Evolutionary conservation across 2,113 vertebrate species (phyloP), one percentile per base, ranked within the genome.

Genomic region (Onychostoma macrolepis): DNA sequence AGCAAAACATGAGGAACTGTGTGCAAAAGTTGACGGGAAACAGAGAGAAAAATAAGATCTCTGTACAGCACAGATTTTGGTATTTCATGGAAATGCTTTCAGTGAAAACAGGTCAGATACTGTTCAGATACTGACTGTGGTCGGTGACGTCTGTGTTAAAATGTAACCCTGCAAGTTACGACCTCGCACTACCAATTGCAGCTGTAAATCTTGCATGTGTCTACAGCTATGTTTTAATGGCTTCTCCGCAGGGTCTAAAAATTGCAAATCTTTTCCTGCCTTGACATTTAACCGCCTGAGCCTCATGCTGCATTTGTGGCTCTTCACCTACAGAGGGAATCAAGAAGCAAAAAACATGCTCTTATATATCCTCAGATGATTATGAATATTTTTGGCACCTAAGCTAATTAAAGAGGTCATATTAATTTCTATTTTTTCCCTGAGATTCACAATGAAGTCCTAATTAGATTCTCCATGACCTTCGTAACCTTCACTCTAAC

Each of bases 1-100:
- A 99, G 97, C 93, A 98, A 97, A 96, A 99, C 96, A 91, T 99
- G 97, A 93, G 98, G 98, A 95, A 99, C 98, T 99, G 97, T 90
- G 95, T 94, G 95, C 94, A 83, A 72, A 53, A 3, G 93, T 90
- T 19, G 88, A 90, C 90, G 91, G 92, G 89, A 88, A 87, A 85
- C 85, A 77, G 74, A 76, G 76, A 90, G 88, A 92, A 94, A 90
- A 96, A 86, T 96, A 65, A 94, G 81, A 90, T 67, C 90, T 88
- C 92, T 90, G 89, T 84, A 65, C 28, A 80, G 24, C 17, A 79
- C 38, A 80, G 30, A 50, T 58, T 56, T 36, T 56, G 11, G 5
- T 36, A 38, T 30, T 76, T 17, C 1, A 28, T 17, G 74, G 3
- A 56, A 79, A 65, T 19, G 12, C 28, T 75, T 45, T 45, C 11